Conservation (phyloP, 2,888 invertebrate genomes). For the Sinodicranocentrus sp. region DNA sequence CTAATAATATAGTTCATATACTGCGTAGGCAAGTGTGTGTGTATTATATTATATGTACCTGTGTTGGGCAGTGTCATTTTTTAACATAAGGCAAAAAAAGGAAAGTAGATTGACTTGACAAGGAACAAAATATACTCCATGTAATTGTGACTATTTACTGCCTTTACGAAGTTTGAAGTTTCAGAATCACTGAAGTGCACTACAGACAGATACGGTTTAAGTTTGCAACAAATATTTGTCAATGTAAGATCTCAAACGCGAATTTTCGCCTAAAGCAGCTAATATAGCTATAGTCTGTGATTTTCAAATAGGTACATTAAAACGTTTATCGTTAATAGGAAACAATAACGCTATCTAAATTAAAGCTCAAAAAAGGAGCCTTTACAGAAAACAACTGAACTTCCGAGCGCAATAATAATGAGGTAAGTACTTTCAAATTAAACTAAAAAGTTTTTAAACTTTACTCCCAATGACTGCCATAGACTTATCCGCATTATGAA, state of each 20-base stretch:
- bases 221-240: neutral
- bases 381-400: constrained; percentile 49
- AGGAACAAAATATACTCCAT: neutral
- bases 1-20: neutral
- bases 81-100: constrained; percentile 34
- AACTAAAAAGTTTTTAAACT: no score
- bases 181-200: neutral
- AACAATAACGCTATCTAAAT: neutral
- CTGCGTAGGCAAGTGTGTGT: neutral
- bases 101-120: constrained; percentile 7
- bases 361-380: constrained; percentile 50
- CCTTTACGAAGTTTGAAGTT: no score
- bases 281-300: constrained; percentile 21
- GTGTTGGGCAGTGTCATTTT: constrained; percentile 31
- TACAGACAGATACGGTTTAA: neutral
- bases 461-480: no score
- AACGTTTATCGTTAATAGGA: neutral
- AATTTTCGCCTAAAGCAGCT: neutral
- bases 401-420: constrained; percentile 56
- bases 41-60: neutral
- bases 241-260: neutral
- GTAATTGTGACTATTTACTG: no score
- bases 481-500: constrained; percentile 10
- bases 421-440: constrained; percentile 36
- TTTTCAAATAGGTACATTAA: neutral